These are phyloP conservation scores for Trissolcus brochymenae DNA, from an alignment of 2,888 invertebrate genomes.

Conservation along the genomic window DNA sequence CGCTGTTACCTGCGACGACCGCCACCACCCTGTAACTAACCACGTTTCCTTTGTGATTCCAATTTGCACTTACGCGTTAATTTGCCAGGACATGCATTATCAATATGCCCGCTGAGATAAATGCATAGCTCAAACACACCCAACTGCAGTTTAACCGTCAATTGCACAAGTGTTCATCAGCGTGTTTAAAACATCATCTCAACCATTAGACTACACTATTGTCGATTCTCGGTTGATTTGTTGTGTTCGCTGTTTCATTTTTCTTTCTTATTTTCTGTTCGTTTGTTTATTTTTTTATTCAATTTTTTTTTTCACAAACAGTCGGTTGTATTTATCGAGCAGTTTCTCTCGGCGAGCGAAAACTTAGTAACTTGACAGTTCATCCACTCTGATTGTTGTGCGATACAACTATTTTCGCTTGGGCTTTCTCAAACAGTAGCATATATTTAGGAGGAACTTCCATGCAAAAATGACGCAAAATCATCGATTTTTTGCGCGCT, in stretches of 20 bases:
- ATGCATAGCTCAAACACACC: slow-evolving; percentile 13
- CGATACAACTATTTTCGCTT: slow-evolving; percentile 37
- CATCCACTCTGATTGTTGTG: slow-evolving; percentile 31
- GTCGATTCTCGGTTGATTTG: no score
- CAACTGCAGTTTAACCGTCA: slow-evolving; percentile 4
- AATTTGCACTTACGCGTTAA: slow-evolving; percentile 48
- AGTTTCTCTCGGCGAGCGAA: slow-evolving; percentile 20
- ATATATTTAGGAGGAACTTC: no score
- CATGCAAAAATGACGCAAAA: no score
- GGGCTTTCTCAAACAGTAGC: slow-evolving; percentile 1
- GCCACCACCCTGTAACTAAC: slow-evolving; percentile 96
- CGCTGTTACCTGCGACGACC: slow-evolving; percentile 92
- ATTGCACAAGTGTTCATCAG: slow-evolving; percentile 1
- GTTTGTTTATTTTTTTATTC: background rate
- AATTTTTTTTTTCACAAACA: background rate
- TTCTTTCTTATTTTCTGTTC: no score
- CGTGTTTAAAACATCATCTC: no score
- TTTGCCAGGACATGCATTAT: slow-evolving; percentile 52
- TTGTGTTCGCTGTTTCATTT: no score
- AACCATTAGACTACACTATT: no score
- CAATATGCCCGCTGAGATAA: slow-evolving; percentile 34
- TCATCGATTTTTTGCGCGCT: no score
- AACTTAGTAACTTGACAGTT: slow-evolving; percentile 16
- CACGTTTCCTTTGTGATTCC: slow-evolving; percentile 71
- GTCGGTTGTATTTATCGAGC: background rate